Percentiles rank a stretch among this genome's conserved stretches.
These are phyloP conservation scores for Acropora tenuis DNA, from an alignment of 64 coral and sea anemone species.

Conservation along the genomic window DNA sequence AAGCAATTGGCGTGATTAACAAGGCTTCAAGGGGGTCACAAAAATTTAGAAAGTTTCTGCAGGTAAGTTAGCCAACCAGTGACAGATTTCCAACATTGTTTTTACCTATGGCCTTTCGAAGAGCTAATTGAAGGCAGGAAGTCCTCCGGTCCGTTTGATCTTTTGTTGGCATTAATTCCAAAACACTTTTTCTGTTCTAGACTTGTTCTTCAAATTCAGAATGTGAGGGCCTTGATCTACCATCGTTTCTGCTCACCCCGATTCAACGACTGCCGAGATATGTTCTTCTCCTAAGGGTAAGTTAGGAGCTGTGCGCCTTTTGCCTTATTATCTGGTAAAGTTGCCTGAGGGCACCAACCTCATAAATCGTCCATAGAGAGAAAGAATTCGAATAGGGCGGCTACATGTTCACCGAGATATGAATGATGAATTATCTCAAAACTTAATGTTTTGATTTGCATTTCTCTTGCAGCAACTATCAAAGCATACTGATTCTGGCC, in stretches of 20 bases:
- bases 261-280: slow-evolving; percentile 98
- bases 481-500: slow-evolving; percentile 80
- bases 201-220: slow-evolving; percentile 75
- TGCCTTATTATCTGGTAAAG: not conserved
- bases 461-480: slow-evolving; percentile 77
- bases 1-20: slow-evolving; percentile 90
- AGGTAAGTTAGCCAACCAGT: slow-evolving; percentile 42
- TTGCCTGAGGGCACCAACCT: too few relatives aligned
- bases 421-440: too few relatives aligned
- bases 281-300: slow-evolving; percentile 91
- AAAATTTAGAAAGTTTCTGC: slow-evolving; percentile 89
- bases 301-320: not conserved
- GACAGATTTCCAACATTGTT: too few relatives aligned
- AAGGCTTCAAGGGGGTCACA: slow-evolving; percentile 90
- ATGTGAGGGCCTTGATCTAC: slow-evolving; percentile 88
- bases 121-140: not conserved
- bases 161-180: not conserved
- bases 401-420: too few relatives aligned
- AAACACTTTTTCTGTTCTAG: slow-evolving; percentile 40
- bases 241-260: slow-evolving; percentile 88
- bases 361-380: too few relatives aligned
- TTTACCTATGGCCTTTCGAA: too few relatives aligned
- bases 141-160: not conserved
- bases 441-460: not conserved
- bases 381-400: too few relatives aligned